Base-by-base conservation (phyloP, 2,113 vertebrate species). In the Xenotilapia flavipinnis region DNA sequence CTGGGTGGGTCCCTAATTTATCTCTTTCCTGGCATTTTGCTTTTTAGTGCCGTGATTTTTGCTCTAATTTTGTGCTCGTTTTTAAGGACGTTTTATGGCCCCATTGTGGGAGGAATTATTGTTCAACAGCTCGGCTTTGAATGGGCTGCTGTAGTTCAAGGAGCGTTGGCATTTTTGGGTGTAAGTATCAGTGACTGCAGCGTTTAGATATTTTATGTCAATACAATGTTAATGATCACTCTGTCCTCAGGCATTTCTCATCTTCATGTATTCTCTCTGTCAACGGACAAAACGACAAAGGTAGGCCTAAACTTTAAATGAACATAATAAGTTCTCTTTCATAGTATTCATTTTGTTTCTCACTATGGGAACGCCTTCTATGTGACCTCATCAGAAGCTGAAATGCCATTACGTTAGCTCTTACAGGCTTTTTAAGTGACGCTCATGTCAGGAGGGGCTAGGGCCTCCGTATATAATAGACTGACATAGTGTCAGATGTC, bases 81-180 rank as follows among this genome's bases (percentile, higher is more conserved):
- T 80, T 45, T 70, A 82, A 99, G 98, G 86, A 96, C 96, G 93
- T 98, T 99, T 91, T 92, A 97, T 82, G 98, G 98, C 28, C 98
- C 98, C 1, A 93, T 92, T 1, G 73, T 98, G 9, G 98, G 98
- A 42, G 98, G 98, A 70, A 95, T 98, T 86, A 90, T 99, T 38
- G 96, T 97, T 82, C 97, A 99, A 51, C 95, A 95, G 28, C 94
- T 99, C 51, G 94, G 93, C 88, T 99, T 99, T 88, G 96, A 98
- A 83, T 99, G 97, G 97, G 97, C 98, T 1, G 96, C 98, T 26
- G 89, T 92, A 23, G 42, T 97, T 13, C 97, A 99, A 91, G 98
- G 97, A 87, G 95, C 91, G 6, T 93, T 97, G 94, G 86, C 96
- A 2, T 90, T 98, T 68, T 40, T 97, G 70, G 96, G 94, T 89